These are phyloP conservation scores for Micrastur ruficollis DNA, from an alignment of 2,797 vertebrate genomes.

Conservation along the genomic window DNA sequence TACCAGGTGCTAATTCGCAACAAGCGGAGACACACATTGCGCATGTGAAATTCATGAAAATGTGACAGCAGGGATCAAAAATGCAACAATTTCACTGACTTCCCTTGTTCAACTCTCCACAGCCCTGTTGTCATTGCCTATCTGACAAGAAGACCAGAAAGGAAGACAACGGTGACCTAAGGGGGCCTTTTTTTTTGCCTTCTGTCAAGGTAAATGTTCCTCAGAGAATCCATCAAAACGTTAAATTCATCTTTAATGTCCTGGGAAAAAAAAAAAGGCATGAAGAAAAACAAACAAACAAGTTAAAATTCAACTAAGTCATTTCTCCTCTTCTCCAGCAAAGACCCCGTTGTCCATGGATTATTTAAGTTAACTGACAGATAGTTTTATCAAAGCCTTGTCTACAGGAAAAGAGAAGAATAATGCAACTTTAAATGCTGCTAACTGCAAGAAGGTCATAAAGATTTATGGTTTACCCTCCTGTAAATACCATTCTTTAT, in stretches of 20 bases:
- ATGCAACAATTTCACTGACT: neutral
- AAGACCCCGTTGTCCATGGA: neutral
- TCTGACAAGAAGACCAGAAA: conserved; percentile 4
- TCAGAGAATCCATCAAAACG: neutral
- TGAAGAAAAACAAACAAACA: conserved; percentile 23
- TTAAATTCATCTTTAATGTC: conserved; percentile 17
- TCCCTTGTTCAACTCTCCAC: neutral
- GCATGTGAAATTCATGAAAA: conserved; percentile 11
- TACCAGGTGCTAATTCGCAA: neutral
- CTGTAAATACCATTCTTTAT: conserved; percentile 67
- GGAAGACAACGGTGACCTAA: neutral
- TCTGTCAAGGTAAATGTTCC: neutral
- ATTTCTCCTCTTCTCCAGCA: conserved; percentile 3
- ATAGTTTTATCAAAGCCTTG: conserved; percentile 64
- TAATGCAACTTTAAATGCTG: conserved; percentile 59
- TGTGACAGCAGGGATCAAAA: conserved; percentile 19
- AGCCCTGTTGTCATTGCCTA: neutral
- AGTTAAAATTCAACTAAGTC: neutral
- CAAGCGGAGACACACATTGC: neutral
- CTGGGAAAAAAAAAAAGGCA: neutral
- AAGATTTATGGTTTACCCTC: conserved; percentile 65
- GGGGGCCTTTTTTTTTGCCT: neutral
- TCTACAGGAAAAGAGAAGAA: conserved; percentile 51
- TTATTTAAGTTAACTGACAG: conserved; percentile 60
- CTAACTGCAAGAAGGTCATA: conserved; percentile 66